Evolutionary conservation across 2,797 vertebrate genomes (phyloP), one percentile per base, ranked within the genome.

Genomic region (Acanthurus leucopareius): DNA sequence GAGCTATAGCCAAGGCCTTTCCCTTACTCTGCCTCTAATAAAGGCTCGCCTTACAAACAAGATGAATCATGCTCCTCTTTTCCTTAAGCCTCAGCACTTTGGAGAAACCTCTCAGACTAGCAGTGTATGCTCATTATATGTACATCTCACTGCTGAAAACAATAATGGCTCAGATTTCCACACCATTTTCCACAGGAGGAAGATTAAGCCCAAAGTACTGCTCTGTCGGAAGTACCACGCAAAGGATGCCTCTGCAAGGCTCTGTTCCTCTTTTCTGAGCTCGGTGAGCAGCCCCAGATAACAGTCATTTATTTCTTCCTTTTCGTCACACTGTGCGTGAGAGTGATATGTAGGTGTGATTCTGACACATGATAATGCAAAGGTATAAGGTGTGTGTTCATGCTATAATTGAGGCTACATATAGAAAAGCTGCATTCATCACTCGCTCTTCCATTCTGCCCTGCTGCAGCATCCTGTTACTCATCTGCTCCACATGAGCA

Each of bases 11-110:
- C 84, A 83, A 89, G 86, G 86, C 83, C 81, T 61, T 81, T 80
- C 67, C 83, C 73, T 85, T 75, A 58, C 79, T 80, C 68, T 71
- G 25, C 48, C 77, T 56, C 83, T 90, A 94, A 94, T 92, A 94
- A 92, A 92, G 86, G 82, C 78, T 92, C 28, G 54, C 75, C 82
- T 89, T 92, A 90, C 91, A 94, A 93, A 94, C 92, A 93, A 86
- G 88, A 91, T 90, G 80, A 91, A 93, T 93, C 88, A 90, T 88
- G 89, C 82, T 86, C 83, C 73, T 87, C 66, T 90, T 91, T 93
- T 91, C 80, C 87, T 91, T 75, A 79, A 84, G 84, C 82, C 89
- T 92, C 92, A 91, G 91, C 91, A 92, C 88, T 93, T 91, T 84
- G 67, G 54, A 68, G 75, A 87, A 90, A 83, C 80, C 83, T 88